Evolutionary conservation across 2,888 invertebrate genomes (phyloP), one percentile per base, ranked within the genome.

Genomic region (Lasioglossum calceatum): DNA sequence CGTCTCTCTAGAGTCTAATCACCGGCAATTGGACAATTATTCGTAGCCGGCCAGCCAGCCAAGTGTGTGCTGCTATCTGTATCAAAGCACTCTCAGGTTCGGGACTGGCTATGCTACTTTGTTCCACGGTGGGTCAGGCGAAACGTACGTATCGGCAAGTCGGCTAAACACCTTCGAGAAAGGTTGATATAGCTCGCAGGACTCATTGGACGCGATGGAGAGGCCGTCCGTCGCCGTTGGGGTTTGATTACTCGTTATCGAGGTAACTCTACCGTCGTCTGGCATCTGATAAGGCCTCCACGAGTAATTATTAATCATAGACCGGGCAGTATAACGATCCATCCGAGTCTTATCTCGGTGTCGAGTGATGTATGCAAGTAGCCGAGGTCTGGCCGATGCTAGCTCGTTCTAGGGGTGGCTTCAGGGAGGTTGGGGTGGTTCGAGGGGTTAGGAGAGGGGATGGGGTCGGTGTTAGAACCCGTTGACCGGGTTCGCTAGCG

Each of bases 301-400:
- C 93, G 93, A 92, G 93, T 94, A 94, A 95, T 95, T 95, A 95
- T 94, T 95, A 95, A 95, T 95, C 94, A 94, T 94, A 94, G 94
- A 93, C 92, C 91, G 91, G 93, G 91, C 92, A 90, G 93, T 92
- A 92, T 93, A 94, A 94, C 94, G 93, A 94, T 94, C 94, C 94
- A 94, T 94, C 93, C 93, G 92, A 93, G 93, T 93, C 94, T 95
- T 94, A 94, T 94, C 94, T 94, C 89, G 91, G 92, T 92, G 92
- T 91, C 92, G 93, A 93, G 93, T 94, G 93, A 94, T 94, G 93
- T 93, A 94, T 94, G 93, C 92, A 93, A 89, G 91, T 89, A 88
- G 91, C 86, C 87, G 90, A 87, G 89, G 84, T 84, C 86, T 84
- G 79, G 70, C 84, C 81, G 73, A 76, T 79, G 71, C 74, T 75